A percentile compares a stretch with the other conserved stretches of the same genome.
These are phyloP conservation scores for Tyrophagus putrescentiae DNA, from an alignment of 1,140 invertebrate species.

Conservation along the genomic window DNA sequence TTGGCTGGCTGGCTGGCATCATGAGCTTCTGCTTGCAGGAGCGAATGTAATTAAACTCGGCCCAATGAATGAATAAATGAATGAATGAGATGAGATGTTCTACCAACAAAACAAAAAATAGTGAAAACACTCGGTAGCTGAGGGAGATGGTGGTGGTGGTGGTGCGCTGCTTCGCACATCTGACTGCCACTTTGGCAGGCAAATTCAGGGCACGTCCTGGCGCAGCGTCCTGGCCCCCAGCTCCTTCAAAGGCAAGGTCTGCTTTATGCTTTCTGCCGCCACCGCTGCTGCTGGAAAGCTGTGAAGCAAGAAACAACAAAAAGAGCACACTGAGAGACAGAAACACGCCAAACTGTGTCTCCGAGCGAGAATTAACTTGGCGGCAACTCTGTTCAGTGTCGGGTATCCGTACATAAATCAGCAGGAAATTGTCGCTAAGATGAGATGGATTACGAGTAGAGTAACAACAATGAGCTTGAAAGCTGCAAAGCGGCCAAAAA, in stretches of 20 bases:
- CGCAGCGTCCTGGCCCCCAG: too few relatives aligned
- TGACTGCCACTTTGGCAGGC: not conserved
- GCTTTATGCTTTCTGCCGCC: too few relatives aligned
- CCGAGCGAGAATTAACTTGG: not conserved
- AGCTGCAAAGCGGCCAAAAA: too few relatives aligned
- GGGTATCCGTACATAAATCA: not conserved
- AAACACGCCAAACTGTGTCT: not conserved
- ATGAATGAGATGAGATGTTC: not conserved
- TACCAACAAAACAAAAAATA: not conserved
- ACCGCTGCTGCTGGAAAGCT: too few relatives aligned
- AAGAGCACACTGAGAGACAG: not conserved
- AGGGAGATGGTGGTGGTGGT: not conserved
- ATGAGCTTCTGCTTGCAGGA: too few relatives aligned
- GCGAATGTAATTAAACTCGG: too few relatives aligned
- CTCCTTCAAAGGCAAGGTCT: too few relatives aligned
- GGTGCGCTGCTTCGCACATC: not conserved
- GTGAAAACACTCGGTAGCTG: too few relatives aligned
- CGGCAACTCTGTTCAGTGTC: not conserved
- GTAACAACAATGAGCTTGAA: too few relatives aligned
- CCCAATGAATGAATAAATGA: not conserved
- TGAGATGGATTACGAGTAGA: too few relatives aligned
- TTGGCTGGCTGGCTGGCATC: too few relatives aligned
- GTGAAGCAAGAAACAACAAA: not conserved
- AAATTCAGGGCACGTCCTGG: not conserved
- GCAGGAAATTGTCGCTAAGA: conserved; percentile 1